These are phyloP conservation scores for Tanypteryx hageni DNA, from an alignment of 2,888 invertebrate genomes.

Conservation along the genomic window DNA sequence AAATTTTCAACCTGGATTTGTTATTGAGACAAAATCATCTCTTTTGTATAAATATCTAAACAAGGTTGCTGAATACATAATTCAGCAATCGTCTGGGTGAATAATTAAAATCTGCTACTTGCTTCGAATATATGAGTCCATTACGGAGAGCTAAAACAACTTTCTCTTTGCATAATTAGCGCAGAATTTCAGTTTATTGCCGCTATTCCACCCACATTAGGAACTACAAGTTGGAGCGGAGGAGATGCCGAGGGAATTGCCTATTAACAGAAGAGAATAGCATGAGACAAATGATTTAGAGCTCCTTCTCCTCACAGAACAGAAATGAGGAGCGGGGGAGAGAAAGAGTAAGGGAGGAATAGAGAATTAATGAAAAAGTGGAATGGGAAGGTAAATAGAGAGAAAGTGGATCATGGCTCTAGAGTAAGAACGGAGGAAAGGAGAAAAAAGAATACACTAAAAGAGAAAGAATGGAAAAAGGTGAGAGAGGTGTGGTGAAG, in stretches of 20 bases:
- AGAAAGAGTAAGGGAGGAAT: too few species aligned
- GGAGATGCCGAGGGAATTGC: neutral
- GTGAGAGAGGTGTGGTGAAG: neutral
- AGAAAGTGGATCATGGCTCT: too few species aligned
- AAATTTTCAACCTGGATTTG: too few species aligned
- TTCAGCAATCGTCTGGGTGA: too few species aligned
- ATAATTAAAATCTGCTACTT: too few species aligned
- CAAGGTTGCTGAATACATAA: too few species aligned
- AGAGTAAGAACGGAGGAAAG: neutral
- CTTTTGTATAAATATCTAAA: too few species aligned
- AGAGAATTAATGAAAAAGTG: too few species aligned
- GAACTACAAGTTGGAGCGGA: neutral
- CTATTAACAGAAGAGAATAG: neutral
- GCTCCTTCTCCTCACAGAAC: neutral
- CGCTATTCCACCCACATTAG: neutral
- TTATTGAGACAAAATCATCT: too few species aligned
- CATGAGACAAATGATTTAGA: neutral
- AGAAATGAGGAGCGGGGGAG: too few species aligned
- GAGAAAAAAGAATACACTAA: neutral
- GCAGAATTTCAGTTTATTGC: neutral
- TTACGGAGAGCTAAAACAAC: neutral
- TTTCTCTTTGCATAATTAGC: neutral
- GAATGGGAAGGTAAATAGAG: too few species aligned
- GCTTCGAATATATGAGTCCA: neutral
- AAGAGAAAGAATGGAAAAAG: neutral